Evolutionary conservation across 2,888 invertebrate species (phyloP).

Genomic region (Lycocerus yunnanus): DNA sequence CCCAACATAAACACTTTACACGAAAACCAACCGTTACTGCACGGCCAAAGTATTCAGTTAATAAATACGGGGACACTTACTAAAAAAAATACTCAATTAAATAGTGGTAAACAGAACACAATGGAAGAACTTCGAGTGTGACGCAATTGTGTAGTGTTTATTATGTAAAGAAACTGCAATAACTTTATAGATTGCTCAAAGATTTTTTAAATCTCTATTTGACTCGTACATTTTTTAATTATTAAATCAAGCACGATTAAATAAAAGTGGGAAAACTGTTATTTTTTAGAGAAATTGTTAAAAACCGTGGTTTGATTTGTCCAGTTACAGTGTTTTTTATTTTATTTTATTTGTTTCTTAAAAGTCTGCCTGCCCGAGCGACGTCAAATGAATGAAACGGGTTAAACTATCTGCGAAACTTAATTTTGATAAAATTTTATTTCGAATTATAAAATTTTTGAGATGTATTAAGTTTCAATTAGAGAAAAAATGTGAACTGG

Average conservation of each 20-base stretch:
- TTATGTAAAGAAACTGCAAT: slow-evolving; percentile 30
- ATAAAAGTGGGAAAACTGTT: background rate
- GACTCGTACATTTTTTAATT: slow-evolving; percentile 23
- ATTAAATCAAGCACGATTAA: background rate
- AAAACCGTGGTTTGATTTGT: background rate
- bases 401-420: background rate
- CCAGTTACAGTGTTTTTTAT: background rate
- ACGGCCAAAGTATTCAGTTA: slow-evolving; percentile 78
- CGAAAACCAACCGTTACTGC: slow-evolving; percentile 67
- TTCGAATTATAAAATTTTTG: background rate
- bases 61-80: slow-evolving; percentile 78
- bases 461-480: background rate
- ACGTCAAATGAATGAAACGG: background rate
- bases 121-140: slow-evolving; percentile 88
- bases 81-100: slow-evolving; percentile 73
- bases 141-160: slow-evolving; percentile 55
- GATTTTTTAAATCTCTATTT: slow-evolving; percentile 26
- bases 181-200: slow-evolving; percentile 39
- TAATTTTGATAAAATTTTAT: background rate
- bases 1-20: slow-evolving; percentile 57
- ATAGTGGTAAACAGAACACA: slow-evolving; percentile 64
- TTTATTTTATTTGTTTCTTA: background rate
- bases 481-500: background rate
- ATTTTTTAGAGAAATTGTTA: background rate
- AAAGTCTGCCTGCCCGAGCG: background rate